Percentiles rank a stretch among this genome's conserved stretches.
Evolutionary conservation across 2,797 vertebrate genomes (phyloP).

Genomic region (Diceros bicornis): DNA sequence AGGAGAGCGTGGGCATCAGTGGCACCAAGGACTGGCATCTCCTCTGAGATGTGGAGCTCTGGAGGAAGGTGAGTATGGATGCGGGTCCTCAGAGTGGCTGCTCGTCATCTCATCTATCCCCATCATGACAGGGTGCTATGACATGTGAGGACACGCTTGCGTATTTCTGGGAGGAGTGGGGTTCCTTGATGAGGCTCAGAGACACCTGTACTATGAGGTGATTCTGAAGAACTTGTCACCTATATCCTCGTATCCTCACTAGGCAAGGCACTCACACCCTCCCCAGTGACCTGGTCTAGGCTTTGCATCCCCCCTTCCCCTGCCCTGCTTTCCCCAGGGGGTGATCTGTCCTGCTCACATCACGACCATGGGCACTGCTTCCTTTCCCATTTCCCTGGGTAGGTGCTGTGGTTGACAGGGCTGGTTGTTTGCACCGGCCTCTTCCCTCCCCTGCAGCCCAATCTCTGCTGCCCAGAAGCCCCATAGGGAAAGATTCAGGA

Average conservation of each 20-base stretch:
- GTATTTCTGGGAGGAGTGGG: constrained; percentile 41
- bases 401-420: background rate
- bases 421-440: background rate
- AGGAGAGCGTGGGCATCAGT: background rate
- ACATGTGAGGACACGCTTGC: constrained; percentile 75
- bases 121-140: constrained; percentile 59
- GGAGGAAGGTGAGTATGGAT: background rate
- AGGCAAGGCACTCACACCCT: constrained; percentile 39
- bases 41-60: background rate
- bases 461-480: background rate
- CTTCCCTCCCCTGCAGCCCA: background rate
- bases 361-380: background rate
- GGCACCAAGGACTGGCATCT: background rate
- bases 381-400: background rate
- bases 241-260: background rate
- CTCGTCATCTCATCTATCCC: background rate
- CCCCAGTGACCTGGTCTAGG: background rate
- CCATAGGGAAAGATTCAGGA: too few relatives aligned
- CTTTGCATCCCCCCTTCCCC: too few relatives aligned
- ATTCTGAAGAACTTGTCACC: constrained; percentile 78
- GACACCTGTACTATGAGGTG: constrained; percentile 58
- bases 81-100: background rate
- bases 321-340: background rate
- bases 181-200: constrained; percentile 26
- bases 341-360: too few relatives aligned